Percentiles rank a stretch among this genome's conserved stretches.
phyloP scores from a whole-genome alignment of 2,113 vertebrate genomes.

The Rhodinocichla rosea region DNA sequence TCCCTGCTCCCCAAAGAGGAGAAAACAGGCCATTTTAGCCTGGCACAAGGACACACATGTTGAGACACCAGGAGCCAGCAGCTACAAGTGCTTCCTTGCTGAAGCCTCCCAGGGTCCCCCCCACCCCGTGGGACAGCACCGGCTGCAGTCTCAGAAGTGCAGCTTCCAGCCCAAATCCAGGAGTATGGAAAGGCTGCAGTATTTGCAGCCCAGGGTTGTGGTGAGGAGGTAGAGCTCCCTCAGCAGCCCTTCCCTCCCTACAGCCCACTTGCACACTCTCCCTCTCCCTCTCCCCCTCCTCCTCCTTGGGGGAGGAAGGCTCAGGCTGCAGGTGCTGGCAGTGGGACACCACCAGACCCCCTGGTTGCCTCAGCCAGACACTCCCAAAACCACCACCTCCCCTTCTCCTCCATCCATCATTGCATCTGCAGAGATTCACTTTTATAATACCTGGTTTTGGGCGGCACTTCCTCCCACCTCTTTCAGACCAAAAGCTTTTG shows the following conservation, averaged over 20 bases:
- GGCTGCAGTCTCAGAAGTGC: background rate
- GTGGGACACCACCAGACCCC: background rate
- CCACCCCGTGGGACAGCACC: background rate
- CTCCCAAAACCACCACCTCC: background rate
- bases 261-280: accelerated
- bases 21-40: accelerated
- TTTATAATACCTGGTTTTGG: background rate
- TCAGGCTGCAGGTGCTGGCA: background rate
- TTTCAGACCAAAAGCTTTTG: background rate
- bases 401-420: too few relatives aligned
- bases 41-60: background rate
- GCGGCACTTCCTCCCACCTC: background rate
- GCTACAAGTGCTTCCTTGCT: accelerated
- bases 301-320: background rate
- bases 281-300: background rate
- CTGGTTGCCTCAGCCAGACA: accelerated
- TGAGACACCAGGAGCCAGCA: background rate
- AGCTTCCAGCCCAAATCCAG: background rate
- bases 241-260: background rate
- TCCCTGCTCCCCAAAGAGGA: background rate
- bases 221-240: background rate
- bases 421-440: background rate
- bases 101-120: background rate
- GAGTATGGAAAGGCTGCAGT: background rate
- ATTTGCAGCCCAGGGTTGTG: background rate